Evolutionary conservation across 2,888 invertebrate genomes (phyloP).

Genomic region (Apantesis nais): DNA sequence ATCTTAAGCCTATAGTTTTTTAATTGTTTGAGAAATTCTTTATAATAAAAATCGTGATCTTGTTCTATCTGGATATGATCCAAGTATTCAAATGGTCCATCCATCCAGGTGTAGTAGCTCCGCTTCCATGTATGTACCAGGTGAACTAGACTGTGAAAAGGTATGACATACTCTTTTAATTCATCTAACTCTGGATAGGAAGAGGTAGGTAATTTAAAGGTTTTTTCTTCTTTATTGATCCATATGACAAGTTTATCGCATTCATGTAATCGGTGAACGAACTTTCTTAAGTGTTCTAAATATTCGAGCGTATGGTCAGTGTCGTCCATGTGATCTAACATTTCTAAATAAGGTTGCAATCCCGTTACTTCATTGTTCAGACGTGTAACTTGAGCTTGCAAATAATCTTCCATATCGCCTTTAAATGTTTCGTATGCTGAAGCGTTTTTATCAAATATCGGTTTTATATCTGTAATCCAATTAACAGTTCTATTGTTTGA

Average conservation of each 20-base stretch:
- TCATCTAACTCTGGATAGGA: constrained; percentile 92
- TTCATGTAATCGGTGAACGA: constrained; percentile 90
- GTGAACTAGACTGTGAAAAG: constrained; percentile 90
- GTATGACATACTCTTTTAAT: constrained; percentile 89
- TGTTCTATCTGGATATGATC: constrained; percentile 91
- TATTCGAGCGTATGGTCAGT: constrained; percentile 91
- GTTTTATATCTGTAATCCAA: constrained; percentile 93
- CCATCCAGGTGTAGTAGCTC: constrained; percentile 94
- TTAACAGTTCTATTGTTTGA: constrained; percentile 93
- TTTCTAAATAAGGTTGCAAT: constrained; percentile 90
- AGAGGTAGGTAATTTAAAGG: constrained; percentile 93
- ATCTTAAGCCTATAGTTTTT: constrained; percentile 92
- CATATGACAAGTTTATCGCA: constrained; percentile 91
- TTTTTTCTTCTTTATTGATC: constrained; percentile 95
- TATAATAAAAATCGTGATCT: constrained; percentile 91
- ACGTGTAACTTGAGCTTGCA: constrained; percentile 88
- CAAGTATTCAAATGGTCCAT: constrained; percentile 95
- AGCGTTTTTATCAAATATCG: constrained; percentile 93
- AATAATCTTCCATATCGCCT: constrained; percentile 92
- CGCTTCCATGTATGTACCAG: constrained; percentile 89
- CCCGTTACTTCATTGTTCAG: constrained; percentile 90
- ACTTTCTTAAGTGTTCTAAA: constrained; percentile 90
- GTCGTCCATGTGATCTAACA: constrained; percentile 94
- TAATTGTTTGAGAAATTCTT: constrained; percentile 92
- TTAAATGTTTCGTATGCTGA: constrained; percentile 92